Evolutionary conservation across 1,140 invertebrate species (phyloP).

Genomic region (Camponotus floridanus): DNA sequence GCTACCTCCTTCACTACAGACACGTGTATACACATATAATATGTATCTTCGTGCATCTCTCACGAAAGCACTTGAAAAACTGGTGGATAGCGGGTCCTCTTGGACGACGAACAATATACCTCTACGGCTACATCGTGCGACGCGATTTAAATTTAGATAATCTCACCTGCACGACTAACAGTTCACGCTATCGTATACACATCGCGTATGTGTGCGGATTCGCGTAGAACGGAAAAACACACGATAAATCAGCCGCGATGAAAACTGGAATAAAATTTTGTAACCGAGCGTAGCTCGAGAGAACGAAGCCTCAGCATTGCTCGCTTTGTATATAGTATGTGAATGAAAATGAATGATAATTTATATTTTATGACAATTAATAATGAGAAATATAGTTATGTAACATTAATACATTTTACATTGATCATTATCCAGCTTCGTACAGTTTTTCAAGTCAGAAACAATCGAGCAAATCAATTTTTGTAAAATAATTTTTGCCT

Average conservation of each 20-base stretch:
- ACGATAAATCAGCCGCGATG: slow-evolving; percentile 14
- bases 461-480: too few species aligned
- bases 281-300: not conserved
- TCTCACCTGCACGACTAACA: slow-evolving; percentile 66
- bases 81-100: slow-evolving; percentile 66
- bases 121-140: slow-evolving; percentile 21
- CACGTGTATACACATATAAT: not conserved
- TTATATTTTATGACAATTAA: not conserved
- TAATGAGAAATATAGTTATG: not conserved
- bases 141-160: slow-evolving; percentile 74
- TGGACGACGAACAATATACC: slow-evolving; percentile 66
- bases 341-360: not conserved
- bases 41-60: slow-evolving; percentile 26
- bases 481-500: too few species aligned
- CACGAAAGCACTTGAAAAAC: slow-evolving; percentile 68
- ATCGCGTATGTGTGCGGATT: not conserved
- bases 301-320: not conserved
- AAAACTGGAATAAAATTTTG: slow-evolving; percentile 13
- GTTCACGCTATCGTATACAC: slow-evolving; percentile 4
- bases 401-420: too few species aligned
- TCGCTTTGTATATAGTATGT: not conserved
- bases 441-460: too few species aligned
- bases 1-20: slow-evolving; percentile 7
- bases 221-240: slow-evolving; percentile 9
- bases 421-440: too few species aligned